phyloP scores from a whole-genome alignment of 2,113 vertebrate genomes.

The Gobiocypris rarus region DNA sequence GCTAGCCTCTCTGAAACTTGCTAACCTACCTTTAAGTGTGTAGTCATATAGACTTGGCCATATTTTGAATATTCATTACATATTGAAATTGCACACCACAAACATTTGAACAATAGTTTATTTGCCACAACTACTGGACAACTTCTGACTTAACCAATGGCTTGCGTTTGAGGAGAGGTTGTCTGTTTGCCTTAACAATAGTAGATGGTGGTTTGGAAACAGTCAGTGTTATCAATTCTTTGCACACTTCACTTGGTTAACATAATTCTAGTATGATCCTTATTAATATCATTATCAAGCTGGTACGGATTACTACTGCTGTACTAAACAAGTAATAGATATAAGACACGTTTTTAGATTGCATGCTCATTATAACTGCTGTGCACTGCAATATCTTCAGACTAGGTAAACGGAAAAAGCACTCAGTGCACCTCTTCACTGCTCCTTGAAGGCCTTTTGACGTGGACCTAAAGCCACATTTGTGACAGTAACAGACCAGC shows the following conservation, averaged over 20 bases:
- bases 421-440: neutral
- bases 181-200: neutral
- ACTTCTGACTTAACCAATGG: neutral
- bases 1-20: no score
- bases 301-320: neutral
- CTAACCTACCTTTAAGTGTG: no score
- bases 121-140: neutral
- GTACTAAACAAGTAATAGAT: neutral
- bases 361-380: no score
- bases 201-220: no score
- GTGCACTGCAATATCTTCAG: neutral
- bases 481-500: conserved; percentile 36
- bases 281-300: neutral
- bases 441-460: neutral
- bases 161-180: neutral
- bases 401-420: neutral
- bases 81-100: no score
- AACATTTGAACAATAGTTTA: no score
- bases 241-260: neutral
- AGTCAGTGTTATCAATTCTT: no score
- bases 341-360: no score
- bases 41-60: neutral
- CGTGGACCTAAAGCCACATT: neutral
- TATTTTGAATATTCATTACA: neutral
- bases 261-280: neutral